These are phyloP conservation scores for Aelia acuminata DNA, from an alignment of 2,888 invertebrate species.

Conservation along the genomic window DNA sequence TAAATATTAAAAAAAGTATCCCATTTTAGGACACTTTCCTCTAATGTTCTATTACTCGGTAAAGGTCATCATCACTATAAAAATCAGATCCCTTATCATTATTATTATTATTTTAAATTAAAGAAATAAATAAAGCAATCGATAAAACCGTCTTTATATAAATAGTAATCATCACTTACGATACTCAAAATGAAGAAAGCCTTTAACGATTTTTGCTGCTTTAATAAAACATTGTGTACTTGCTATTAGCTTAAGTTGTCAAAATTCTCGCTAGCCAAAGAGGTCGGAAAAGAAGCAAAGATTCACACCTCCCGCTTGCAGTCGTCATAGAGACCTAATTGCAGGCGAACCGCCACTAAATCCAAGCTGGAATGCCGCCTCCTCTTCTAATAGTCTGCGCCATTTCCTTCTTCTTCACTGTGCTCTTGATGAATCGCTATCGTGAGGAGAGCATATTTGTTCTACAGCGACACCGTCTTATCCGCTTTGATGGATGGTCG, in stretches of 20 bases:
- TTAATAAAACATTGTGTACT: neutral
- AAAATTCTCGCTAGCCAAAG: neutral
- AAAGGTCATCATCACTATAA: too few species aligned
- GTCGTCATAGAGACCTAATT: constrained; percentile 44
- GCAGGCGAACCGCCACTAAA: constrained; percentile 20
- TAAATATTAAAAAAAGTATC: too few species aligned
- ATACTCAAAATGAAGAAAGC: neutral
- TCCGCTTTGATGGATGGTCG: constrained; percentile 31
- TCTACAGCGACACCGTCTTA: neutral
- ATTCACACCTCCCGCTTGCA: neutral
- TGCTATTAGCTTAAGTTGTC: neutral
- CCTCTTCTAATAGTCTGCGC: constrained; percentile 28
- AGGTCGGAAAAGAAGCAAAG: constrained; percentile 11
- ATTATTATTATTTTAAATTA: too few species aligned
- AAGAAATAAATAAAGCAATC: too few species aligned
- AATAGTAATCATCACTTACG: too few species aligned
- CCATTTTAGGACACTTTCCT: too few species aligned
- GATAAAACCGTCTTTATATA: too few species aligned
- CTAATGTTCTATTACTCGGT: too few species aligned
- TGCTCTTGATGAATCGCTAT: constrained; percentile 38
- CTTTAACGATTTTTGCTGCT: neutral
- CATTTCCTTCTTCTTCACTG: constrained; percentile 25
- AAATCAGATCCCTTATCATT: too few species aligned
- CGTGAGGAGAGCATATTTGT: constrained; percentile 43
- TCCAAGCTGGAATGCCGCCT: constrained; percentile 8